Evolutionary conservation across 2,797 vertebrate species (phyloP).

Genomic region (Mastacembelus armatus): DNA sequence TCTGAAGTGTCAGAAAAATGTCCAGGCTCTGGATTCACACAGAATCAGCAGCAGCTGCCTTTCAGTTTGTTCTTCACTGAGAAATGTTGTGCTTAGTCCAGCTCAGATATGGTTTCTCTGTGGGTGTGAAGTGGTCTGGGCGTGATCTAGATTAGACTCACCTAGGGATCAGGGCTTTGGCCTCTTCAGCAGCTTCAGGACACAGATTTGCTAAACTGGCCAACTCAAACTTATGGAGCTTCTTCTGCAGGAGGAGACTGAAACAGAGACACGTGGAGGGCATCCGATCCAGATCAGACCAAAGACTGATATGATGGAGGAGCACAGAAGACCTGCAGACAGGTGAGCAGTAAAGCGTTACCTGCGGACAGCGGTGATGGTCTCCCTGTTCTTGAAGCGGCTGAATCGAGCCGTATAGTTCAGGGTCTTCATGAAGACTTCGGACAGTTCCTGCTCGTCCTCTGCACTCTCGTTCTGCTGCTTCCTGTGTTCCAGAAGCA

Average conservation of each 20-base stretch:
- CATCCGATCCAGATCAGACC: slow-evolving; percentile 4
- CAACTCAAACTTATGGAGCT: slow-evolving; percentile 96
- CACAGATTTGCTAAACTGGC: slow-evolving; percentile 97
- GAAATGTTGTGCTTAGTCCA: no score
- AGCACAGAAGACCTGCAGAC: not conserved
- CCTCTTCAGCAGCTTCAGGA: slow-evolving; percentile 96
- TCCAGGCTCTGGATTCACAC: no score
- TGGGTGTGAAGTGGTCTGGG: no score
- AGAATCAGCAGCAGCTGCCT: no score
- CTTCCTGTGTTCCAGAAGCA: slow-evolving; percentile 95
- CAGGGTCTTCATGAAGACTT: slow-evolving; percentile 97
- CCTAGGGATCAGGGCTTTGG: slow-evolving; percentile 97
- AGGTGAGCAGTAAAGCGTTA: slow-evolving; percentile 24
- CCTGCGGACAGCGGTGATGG: slow-evolving; percentile 96
- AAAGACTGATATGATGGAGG: no score
- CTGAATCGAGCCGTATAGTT: slow-evolving; percentile 96
- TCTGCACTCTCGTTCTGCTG: slow-evolving; percentile 98
- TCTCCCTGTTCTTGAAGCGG: slow-evolving; percentile 97
- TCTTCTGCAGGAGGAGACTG: slow-evolving; percentile 96
- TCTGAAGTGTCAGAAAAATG: no score
- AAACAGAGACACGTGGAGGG: not conserved
- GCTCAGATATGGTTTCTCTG: no score
- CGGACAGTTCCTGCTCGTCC: slow-evolving; percentile 96
- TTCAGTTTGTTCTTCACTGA: no score
- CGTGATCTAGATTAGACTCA: slow-evolving; percentile 48